Evolutionary conservation across 1,140 invertebrate genomes (phyloP).

Genomic region (Dendrolimus kikuchii): DNA sequence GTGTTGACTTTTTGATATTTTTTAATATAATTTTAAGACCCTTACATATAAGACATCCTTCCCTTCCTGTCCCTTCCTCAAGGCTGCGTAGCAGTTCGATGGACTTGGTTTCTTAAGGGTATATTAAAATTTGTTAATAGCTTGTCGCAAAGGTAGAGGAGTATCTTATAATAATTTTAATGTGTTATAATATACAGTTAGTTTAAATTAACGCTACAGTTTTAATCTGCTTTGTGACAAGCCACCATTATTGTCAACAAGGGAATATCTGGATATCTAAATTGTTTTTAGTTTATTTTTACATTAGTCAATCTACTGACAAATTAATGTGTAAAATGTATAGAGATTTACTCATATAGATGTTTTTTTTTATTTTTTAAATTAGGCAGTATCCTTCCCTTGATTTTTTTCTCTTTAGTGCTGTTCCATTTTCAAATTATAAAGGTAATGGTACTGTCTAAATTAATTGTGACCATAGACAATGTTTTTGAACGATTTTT

Average conservation of each 20-base stretch:
- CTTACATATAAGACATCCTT: not conserved
- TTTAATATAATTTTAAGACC: no score
- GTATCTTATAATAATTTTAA: conserved; percentile 15
- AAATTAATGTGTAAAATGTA: conserved; percentile 55
- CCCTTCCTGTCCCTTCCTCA: conserved; percentile 8
- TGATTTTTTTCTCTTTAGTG: conserved; percentile 16
- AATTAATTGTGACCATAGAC: conserved; percentile 46
- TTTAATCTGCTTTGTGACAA: conserved; percentile 54
- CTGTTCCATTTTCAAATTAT: conserved; percentile 13
- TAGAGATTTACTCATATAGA: conserved; percentile 59
- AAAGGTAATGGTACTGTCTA: conserved; percentile 57
- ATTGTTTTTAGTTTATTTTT: conserved; percentile 27
- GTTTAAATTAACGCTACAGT: not conserved
- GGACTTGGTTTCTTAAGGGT: conserved; percentile 68
- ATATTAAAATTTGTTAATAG: conserved; percentile 42
- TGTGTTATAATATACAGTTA: not conserved
- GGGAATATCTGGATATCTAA: conserved; percentile 27
- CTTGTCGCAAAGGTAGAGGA: conserved; percentile 64
- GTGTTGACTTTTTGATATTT: no score
- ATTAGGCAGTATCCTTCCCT: conserved; percentile 59
- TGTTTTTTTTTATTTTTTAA: conserved; percentile 53
- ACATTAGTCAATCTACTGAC: conserved; percentile 30
- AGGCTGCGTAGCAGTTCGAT: conserved; percentile 58
- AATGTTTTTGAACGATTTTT: conserved; percentile 41
- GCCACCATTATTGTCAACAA: conserved; percentile 27